Conservation (phyloP, 1,140 invertebrate genomes). For the Carposina sasakii region DNA sequence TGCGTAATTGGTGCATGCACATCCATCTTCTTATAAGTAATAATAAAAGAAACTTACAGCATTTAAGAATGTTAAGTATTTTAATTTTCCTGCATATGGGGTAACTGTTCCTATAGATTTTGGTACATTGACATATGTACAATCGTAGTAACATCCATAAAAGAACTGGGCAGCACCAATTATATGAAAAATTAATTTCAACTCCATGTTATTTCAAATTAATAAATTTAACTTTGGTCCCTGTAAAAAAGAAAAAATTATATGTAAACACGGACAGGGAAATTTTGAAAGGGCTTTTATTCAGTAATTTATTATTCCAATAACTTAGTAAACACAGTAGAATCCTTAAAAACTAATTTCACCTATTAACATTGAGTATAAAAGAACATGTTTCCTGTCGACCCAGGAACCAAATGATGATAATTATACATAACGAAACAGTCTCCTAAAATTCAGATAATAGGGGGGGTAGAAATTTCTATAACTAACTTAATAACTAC, state of each 20-base stretch:
- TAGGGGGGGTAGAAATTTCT: no score
- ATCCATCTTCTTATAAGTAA: conserved; percentile 2
- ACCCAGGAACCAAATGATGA: no score
- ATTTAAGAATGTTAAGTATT: conserved; percentile 90
- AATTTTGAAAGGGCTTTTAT: no score
- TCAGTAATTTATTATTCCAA: no score
- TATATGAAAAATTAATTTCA: conserved; percentile 72
- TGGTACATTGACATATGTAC: conserved; percentile 78
- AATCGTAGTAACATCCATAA: conserved; percentile 84
- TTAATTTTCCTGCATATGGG: conserved; percentile 83
- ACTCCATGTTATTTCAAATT: neutral
- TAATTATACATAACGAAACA: no score
- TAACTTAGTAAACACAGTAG: no score
- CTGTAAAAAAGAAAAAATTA: conserved; percentile 13
- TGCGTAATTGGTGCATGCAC: neutral
- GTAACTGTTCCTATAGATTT: conserved; percentile 56
- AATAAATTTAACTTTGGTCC: neutral
- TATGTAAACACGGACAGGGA: no score
- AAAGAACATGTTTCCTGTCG: no score
- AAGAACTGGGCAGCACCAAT: conserved; percentile 78
- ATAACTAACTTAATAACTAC: no score
- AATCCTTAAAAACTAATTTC: no score
- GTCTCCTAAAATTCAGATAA: no score
- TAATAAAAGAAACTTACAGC: conserved; percentile 77
- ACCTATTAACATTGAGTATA: no score